Evolutionary conservation across 2,797 vertebrate genomes (phyloP), one percentile per base, ranked within the genome.

Genomic region (Masticophis lateralis): DNA sequence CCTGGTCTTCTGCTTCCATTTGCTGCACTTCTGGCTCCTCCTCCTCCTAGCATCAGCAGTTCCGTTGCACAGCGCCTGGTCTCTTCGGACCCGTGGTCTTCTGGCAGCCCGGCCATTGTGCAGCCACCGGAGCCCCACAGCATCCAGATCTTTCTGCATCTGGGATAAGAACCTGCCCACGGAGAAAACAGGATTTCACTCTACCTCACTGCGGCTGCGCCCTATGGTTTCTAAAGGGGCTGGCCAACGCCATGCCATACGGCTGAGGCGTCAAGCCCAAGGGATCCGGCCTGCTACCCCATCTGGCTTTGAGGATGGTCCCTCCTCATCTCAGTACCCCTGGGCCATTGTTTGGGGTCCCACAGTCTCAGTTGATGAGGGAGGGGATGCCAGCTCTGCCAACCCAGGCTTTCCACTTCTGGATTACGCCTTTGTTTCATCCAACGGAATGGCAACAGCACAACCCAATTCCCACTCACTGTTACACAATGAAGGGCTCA

Each of bases 261-360:
- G 97, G 92, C 94, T 96, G 92, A 96, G 97, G 92, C 97, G 98
- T 27, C 98, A 98, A 95, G 96, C 95, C 0, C 83, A 13, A 0
- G 97, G 97, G 0, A 94, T 96, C 0, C 97, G 97, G 22, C 97
- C 97, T 0, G 97, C 98, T 88, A 98, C 98, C 28, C 98, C 98
- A 0, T 98, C 98, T 0, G 97, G 98, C 0, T 97, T 98, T 25
- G 98, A 98, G 96, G 98, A 98, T 0, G 98, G 98, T 79, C 97
- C 97, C 37, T 97, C 98, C 83, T 98, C 98, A 51, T 98, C 98
- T 53, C 98, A 98, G 95, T 98, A 98, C 91, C 98, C 98, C 63
- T 98, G 98, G 98, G 98, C 98, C 91, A 98, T 98, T 3, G 97
- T 98, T 12, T 98, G 98, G 98, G 98, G 98, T 16, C 98, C 98